Evolutionary conservation across 2,888 invertebrate species (phyloP), one percentile per base, ranked within the genome.

Genomic region (Sinodicranocentrus sp.): DNA sequence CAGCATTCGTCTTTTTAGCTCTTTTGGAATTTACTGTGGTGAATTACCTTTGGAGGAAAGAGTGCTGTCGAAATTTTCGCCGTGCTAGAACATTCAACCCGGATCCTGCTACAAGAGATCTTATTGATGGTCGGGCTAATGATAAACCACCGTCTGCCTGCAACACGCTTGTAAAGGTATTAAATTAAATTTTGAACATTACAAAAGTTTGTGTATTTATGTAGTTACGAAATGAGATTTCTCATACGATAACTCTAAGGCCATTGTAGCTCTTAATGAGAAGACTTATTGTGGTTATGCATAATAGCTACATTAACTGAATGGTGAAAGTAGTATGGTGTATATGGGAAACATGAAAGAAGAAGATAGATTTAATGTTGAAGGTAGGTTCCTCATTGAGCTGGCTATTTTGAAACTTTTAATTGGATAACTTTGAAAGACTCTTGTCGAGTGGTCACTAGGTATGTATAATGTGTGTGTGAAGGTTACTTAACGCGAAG

Each of bases 11-110:
- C 10, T 92, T 92, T 88, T 90, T 91, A 79, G 91, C 92, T 5
- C 89, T 92, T 6, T 89, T 92, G 70, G 92, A 92, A 86, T 92
- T 92, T 88, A 91, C 91, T 6, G 90, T 91, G 61, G 91, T 91
- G 63, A 92, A 92, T 88, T 92, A 91, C 88, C 90, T 91, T 87
- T 91, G 91, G 90, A 88, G 91, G 61, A 90, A 90, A 87, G 86
- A 86, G 61, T 86, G 86, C 61, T 85, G 86, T 54, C 80, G 84
- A 6, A 86, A 86, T 19, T 88, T 86, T 48, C 85, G 83, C 1
- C 84, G 76, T 6, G 87, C 82, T n/a, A 83, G 71, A 72, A 61
- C 79, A 15, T 80, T 77, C 28, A 79, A 71, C 25, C 71, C 78
- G 25, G 80, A 65, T 43, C 71, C 70, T 17, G 57, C 39, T 10